Evolutionary conservation across 1,140 invertebrate species (phyloP).

Genomic region (Drosophila fuyamai): DNA sequence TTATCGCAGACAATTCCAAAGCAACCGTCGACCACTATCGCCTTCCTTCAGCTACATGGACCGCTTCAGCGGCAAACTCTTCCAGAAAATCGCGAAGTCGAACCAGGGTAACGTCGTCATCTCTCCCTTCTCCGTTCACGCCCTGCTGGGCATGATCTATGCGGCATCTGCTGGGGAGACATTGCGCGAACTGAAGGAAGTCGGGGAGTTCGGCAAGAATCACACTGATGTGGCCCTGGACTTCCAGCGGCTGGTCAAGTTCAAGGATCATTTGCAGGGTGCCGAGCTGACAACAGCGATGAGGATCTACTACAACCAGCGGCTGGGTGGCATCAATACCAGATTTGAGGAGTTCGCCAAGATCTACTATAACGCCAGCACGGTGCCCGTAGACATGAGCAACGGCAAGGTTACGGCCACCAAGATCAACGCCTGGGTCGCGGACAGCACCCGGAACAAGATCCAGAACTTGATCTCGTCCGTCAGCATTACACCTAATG

Average conservation of each 20-base stretch:
- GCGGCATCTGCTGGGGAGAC: slow-evolving; percentile 49
- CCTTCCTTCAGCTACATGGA: slow-evolving; percentile 49
- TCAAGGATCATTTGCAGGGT: neutral
- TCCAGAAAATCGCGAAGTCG: slow-evolving; percentile 34
- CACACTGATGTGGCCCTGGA: neutral
- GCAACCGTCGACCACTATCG: slow-evolving; percentile 17
- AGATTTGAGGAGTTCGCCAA: slow-evolving; percentile 12
- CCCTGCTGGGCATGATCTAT: slow-evolving; percentile 55
- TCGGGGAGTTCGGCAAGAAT: slow-evolving; percentile 14
- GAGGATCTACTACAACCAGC: slow-evolving; percentile 56
- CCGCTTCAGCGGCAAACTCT: slow-evolving; percentile 64
- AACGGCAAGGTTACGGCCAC: slow-evolving; percentile 13
- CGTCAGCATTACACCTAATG: slow-evolving; percentile 40
- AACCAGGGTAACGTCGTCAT: slow-evolving; percentile 49
- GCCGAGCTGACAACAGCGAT: slow-evolving; percentile 57
- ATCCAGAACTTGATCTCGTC: slow-evolving; percentile 51
- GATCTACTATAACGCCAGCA: slow-evolving; percentile 24
- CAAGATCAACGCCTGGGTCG: slow-evolving; percentile 64
- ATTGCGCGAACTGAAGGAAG: slow-evolving; percentile 24
- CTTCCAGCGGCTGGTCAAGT: slow-evolving; percentile 25
- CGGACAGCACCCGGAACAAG: slow-evolving; percentile 41
- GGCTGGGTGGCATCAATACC: slow-evolving; percentile 31
- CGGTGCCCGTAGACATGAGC: slow-evolving; percentile 51
- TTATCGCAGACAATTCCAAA: too few species aligned
- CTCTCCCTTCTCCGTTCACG: slow-evolving; percentile 71